Conservation (phyloP, 23 tunicate species). For the Styela plicata region DNA sequence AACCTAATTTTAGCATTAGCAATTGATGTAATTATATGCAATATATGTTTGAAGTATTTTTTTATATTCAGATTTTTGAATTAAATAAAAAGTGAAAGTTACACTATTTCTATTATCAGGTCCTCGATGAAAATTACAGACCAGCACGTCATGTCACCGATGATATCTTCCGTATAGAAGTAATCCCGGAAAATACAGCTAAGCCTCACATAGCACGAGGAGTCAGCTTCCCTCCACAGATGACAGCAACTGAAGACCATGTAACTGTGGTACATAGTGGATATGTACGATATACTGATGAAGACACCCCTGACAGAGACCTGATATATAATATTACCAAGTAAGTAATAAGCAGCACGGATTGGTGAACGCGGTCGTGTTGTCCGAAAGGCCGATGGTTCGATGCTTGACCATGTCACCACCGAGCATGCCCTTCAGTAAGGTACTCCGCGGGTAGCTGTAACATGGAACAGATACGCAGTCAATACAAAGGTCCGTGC, state of each 20-base stretch:
- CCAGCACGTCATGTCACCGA: slow-evolving; percentile 18
- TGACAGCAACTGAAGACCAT: slow-evolving; percentile 58
- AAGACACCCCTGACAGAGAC: slow-evolving; percentile 85
- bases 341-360: too few species aligned
- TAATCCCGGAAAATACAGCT: slow-evolving; percentile 48
- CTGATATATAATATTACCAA: slow-evolving; percentile 80
- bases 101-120: slow-evolving; percentile 10
- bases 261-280: slow-evolving; percentile 69
- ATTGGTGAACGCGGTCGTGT: too few species aligned
- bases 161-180: slow-evolving; percentile 31
- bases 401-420: too few species aligned
- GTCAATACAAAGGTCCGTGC: too few species aligned
- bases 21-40: too few species aligned
- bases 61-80: too few species aligned
- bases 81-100: background rate
- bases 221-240: slow-evolving; percentile 42
- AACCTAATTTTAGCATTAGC: too few species aligned
- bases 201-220: slow-evolving; percentile 67
- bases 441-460: too few species aligned
- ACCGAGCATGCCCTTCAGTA: too few species aligned
- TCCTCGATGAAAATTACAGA: slow-evolving; percentile 17
- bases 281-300: slow-evolving; percentile 66
- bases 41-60: too few species aligned
- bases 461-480: too few species aligned
- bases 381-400: too few species aligned